Base-by-base conservation (phyloP, 35 echinoderm and acorn worm species). In the Lytechinus variegatus region DNA sequence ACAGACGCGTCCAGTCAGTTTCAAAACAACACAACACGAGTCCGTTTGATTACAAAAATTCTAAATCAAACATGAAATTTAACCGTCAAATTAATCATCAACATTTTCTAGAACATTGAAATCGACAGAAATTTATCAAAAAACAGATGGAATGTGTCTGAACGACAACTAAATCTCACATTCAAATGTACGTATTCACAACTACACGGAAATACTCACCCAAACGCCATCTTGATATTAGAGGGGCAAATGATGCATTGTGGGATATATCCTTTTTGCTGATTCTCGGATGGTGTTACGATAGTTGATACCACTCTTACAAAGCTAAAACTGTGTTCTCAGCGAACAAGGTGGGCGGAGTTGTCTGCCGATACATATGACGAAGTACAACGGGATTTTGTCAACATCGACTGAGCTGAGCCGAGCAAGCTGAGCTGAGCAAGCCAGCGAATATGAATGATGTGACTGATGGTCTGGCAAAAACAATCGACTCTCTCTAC, bases 221-320 rank as follows among this genome's bases (percentile, higher is more conserved):
- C 27, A 90, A 90, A 52, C 88, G 88, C 88, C 88, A 90, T 90
- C 52, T 90, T 90, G 88, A 33, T 90, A 90, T 90, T 90, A 90
- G 9, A 7, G 52, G 27, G 11, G 3, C 52, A 9, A 27, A 90
- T 44, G n/a, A 7, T 90, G 88, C 88, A 90, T 90, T 90, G 88
- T 90, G 88, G 88, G 88, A 90, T 90, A 90, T 52, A 90, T 90
- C 88, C 88, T 54, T 21, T 90, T 21, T 33, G 88, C 88, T 90
- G 88, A 52, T 54, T 90, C 88, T 33, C 5, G 33, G 33, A 44
- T 44, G 33, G 33, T 44, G 33, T 44, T 44, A 44, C 33, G 33
- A 44, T 44, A 44, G 27, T 3, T 44, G 1, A 44, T 5, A 9
- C 2, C 27, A 29, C 21, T n/a, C n/a, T n/a, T 90, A 54, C 29